phyloP scores from a whole-genome alignment of 1,140 invertebrate species.

The Wasmannia auropunctata region DNA sequence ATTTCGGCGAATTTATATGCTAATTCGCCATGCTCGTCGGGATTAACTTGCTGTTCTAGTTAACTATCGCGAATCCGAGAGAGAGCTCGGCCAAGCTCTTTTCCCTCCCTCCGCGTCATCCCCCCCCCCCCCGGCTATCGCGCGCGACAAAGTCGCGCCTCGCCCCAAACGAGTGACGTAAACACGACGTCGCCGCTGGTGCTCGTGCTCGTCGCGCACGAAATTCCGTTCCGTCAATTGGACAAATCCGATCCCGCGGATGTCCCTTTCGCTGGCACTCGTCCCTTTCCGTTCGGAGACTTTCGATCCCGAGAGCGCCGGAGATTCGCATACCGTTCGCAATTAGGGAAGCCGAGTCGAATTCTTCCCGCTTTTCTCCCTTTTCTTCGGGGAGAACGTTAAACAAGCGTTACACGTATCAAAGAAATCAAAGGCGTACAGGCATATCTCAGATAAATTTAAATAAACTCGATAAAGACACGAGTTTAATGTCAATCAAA shows the following conservation, averaged over 20 bases:
- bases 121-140: background rate
- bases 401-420: background rate
- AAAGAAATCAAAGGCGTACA: background rate
- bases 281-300: background rate
- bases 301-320: background rate
- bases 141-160: slow-evolving; percentile 53
- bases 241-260: slow-evolving; percentile 48
- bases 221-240: slow-evolving; percentile 43
- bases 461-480: background rate
- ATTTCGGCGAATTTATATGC: slow-evolving; percentile 74
- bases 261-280: background rate
- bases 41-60: slow-evolving; percentile 72
- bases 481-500: background rate
- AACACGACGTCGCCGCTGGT: slow-evolving; percentile 34
- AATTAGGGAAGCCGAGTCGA: background rate
- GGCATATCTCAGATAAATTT: background rate
- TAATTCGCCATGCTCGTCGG: slow-evolving; percentile 66
- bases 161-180: slow-evolving; percentile 44
- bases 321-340: background rate
- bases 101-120: too few relatives aligned
- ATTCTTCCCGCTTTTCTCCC: background rate
- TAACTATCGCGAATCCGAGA: slow-evolving; percentile 35
- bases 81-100: background rate
- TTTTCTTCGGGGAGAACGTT: background rate
- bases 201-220: background rate